Percentiles rank a stretch among this genome's conserved stretches.
These are phyloP conservation scores for Ylistrum balloti DNA, from an alignment of 1,140 invertebrate species.

Conservation along the genomic window DNA sequence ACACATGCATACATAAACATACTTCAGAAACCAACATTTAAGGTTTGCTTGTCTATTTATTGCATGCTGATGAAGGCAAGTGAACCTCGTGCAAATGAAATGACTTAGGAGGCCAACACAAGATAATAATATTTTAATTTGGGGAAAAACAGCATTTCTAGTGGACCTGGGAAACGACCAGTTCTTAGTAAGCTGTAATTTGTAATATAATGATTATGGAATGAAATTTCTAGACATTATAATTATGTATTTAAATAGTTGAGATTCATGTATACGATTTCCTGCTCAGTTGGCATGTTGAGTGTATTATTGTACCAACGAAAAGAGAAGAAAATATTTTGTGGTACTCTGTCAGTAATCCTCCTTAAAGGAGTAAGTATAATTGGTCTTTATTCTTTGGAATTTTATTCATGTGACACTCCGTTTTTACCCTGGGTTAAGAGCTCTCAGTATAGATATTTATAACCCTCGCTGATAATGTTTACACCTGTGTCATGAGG, in stretches of 20 bases:
- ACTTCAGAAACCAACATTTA: no score
- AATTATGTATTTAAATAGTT: not conserved
- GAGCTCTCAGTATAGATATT: not conserved
- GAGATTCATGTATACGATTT: not conserved
- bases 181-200: no score
- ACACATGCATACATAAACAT: no score
- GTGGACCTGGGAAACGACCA: no score
- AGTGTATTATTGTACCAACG: not conserved
- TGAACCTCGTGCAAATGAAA: no score
- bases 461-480: not conserved
- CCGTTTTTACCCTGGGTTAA: not conserved
- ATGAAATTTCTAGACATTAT: not conserved
- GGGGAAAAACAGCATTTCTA: not conserved
- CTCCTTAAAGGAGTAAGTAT: not conserved
- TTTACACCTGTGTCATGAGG: not conserved
- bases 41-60: no score
- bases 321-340: not conserved
- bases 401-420: not conserved
- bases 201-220: no score
- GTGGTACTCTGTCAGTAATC: not conserved
- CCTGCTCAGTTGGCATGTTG: not conserved
- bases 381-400: slow-evolving; percentile 14
- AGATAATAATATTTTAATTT: no score
- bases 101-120: no score
- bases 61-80: no score